Conservation (phyloP, 2,888 invertebrate genomes). For the Drosophila rellima region DNA sequence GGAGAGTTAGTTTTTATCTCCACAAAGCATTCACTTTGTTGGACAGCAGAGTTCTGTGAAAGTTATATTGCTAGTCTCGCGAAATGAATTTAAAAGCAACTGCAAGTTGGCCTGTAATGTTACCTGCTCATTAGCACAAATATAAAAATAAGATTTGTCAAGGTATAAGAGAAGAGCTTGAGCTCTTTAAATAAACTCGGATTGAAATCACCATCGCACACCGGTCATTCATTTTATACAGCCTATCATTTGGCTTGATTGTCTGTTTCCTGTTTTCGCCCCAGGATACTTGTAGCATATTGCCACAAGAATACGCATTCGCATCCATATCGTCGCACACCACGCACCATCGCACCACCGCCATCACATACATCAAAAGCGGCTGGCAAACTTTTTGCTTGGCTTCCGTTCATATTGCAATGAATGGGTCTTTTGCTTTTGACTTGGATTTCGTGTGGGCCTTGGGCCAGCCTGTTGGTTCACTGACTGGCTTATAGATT, state of each 20-base stretch:
- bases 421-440: constrained; percentile 25
- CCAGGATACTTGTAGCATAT: constrained; percentile 57
- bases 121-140: constrained; percentile 35
- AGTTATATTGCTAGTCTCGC: neutral
- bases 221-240: constrained; percentile 55
- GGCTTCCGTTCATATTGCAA: constrained; percentile 55
- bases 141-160: neutral
- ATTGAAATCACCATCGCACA: constrained; percentile 14
- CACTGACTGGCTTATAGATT: constrained; percentile 21
- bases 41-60: neutral
- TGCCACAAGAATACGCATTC: constrained; percentile 36
- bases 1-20: too few relatives aligned
- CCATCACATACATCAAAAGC: constrained; percentile 47
- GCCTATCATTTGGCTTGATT: constrained; percentile 72
- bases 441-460: constrained; percentile 7
- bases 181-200: constrained; percentile 10
- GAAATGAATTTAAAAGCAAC: neutral
- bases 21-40: neutral
- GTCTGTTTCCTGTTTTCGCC: constrained; percentile 67
- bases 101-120: constrained; percentile 1
- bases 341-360: constrained; percentile 31
- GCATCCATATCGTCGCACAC: constrained; percentile 37
- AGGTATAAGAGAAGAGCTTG: neutral
- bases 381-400: constrained; percentile 54
- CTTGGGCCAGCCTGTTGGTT: constrained; percentile 9